These are phyloP conservation scores for Eulemur albifrons DNA, from an alignment of 2,797 vertebrate species.

Conservation along the genomic window DNA sequence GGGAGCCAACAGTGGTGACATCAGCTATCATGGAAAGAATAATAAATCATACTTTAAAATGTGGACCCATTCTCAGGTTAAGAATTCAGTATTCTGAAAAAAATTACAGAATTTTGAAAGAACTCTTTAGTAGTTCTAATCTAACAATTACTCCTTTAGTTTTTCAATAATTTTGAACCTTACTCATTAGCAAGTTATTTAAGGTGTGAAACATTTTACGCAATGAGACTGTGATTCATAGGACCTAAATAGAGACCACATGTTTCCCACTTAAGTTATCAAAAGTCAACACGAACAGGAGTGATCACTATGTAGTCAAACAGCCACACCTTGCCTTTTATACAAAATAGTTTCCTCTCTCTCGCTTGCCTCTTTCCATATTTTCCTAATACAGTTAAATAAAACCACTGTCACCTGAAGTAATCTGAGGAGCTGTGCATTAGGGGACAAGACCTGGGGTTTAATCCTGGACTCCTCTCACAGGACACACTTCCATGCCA, in stretches of 20 bases:
- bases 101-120: constrained; percentile 13
- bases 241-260: constrained; percentile 62
- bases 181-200: constrained; percentile 76
- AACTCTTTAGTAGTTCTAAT: neutral
- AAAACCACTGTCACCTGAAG: neutral
- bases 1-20: too few species aligned
- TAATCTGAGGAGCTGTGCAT: neutral
- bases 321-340: constrained; percentile 50
- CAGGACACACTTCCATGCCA: neutral
- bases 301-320: constrained; percentile 39
- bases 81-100: neutral
- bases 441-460: neutral
- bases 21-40: neutral
- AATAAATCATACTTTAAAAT: constrained; percentile 40
- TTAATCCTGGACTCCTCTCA: neutral
- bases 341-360: neutral
- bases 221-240: constrained; percentile 73
- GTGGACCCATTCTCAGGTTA: neutral
- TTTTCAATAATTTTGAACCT: constrained; percentile 55
- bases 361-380: neutral
- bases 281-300: constrained; percentile 71
- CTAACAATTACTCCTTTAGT: constrained; percentile 62
- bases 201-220: constrained; percentile 75
- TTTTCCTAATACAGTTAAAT: constrained; percentile 2
- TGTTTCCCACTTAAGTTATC: constrained; percentile 55